Percentiles rank a stretch among this genome's conserved stretches.
Evolutionary conservation across 2,797 vertebrate genomes (phyloP).

Genomic region (Helicolenus hilgendorfi): DNA sequence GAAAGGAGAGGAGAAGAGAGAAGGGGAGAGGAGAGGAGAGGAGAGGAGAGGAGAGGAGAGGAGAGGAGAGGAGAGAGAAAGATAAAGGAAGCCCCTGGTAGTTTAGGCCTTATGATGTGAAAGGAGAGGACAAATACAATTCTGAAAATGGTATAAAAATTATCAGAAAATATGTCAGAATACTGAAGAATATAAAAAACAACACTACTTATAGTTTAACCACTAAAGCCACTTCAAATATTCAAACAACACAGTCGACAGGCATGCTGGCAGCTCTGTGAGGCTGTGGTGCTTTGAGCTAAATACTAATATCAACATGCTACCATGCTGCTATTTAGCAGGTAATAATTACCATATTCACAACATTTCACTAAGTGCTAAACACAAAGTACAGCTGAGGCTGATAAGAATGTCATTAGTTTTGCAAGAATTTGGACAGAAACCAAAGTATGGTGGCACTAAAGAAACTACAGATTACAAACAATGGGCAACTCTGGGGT

Average conservation of each 20-base stretch:
- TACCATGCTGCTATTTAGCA: background rate
- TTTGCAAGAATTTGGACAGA: background rate
- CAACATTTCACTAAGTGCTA: background rate
- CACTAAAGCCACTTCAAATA: background rate
- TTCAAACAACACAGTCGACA: background rate
- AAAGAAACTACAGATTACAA: background rate
- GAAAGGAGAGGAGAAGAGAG: slow-evolving; percentile 30
- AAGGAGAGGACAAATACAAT: background rate
- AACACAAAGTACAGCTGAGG: background rate
- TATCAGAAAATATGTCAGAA: background rate
- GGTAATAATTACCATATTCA: background rate
- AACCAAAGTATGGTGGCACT: background rate
- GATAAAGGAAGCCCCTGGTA: slow-evolving; percentile 26
- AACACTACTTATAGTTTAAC: background rate
- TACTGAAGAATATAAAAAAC: background rate
- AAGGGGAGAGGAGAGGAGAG: slow-evolving; percentile 23
- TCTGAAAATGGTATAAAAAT: background rate
- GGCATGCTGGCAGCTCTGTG: background rate
- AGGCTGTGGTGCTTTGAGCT: background rate
- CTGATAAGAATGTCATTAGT: background rate
- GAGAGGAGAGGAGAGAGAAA: slow-evolving; percentile 32
- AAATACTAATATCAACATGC: background rate
- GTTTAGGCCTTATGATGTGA: background rate
- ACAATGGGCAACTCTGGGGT: background rate
- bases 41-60: slow-evolving; percentile 49